A percentile compares a stretch with the other conserved stretches of the same genome.
Conservation (phyloP, 2,113 vertebrate genomes). For the Trematomus loennbergii region DNA sequence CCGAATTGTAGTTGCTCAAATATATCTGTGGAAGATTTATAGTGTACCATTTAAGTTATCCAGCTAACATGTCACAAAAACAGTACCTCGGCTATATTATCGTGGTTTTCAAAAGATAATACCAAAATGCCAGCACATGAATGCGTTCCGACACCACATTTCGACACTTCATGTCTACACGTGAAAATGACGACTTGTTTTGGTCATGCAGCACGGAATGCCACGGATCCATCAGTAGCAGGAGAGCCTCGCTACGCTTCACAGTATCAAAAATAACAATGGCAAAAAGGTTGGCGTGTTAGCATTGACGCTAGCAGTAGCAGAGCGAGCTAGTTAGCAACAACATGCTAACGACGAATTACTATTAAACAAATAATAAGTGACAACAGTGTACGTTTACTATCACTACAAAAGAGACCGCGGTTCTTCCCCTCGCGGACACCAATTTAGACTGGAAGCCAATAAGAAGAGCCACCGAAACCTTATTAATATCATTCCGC, state of each 20-base stretch:
- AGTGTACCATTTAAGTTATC: neutral
- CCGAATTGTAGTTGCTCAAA: neutral
- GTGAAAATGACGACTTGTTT: neutral
- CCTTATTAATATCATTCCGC: conserved; percentile 92
- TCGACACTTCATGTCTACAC: neutral
- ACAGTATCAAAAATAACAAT: conserved; percentile 49
- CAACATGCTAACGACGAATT: conserved; percentile 59
- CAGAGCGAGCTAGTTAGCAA: conserved; percentile 73
- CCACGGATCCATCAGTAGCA: neutral
- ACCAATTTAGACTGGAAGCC: conserved; percentile 80
- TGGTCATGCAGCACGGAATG: neutral
- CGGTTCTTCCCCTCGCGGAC: conserved; percentile 26
- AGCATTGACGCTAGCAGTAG: conserved; percentile 70
- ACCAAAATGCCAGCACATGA: neutral
- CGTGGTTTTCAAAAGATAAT: neutral
- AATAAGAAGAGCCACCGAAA: conserved; percentile 82
- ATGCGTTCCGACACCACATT: neutral
- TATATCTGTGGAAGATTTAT: neutral
- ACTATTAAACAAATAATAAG: conserved; percentile 9
- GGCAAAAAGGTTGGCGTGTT: conserved; percentile 47
- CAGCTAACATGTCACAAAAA: neutral
- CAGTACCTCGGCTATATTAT: neutral
- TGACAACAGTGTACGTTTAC: neutral
- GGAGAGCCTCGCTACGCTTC: neutral
- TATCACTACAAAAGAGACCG: accelerated